phyloP scores from a whole-genome alignment of 2,113 vertebrate species.

The Tychaedon coryphoeus region DNA sequence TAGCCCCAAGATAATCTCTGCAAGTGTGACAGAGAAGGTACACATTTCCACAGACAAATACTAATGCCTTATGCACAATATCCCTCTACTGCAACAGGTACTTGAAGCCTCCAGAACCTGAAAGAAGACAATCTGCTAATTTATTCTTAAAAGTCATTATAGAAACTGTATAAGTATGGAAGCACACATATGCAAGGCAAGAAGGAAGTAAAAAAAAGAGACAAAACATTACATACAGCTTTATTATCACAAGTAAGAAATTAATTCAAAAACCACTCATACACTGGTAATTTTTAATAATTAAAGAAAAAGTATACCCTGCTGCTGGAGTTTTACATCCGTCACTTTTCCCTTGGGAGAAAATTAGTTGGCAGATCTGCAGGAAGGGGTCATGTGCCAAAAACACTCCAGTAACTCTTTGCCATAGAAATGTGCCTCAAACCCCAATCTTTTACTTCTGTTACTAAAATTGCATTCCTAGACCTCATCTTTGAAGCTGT shows the following conservation, averaged over 20 bases:
- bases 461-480: background rate
- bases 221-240: background rate
- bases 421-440: background rate
- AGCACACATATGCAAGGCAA: background rate
- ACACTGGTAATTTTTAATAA: background rate
- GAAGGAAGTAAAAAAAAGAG: background rate
- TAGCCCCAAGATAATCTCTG: slow-evolving; percentile 14
- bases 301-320: background rate
- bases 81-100: background rate
- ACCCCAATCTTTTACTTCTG: background rate
- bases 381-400: background rate
- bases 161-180: background rate
- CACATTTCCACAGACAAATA: background rate
- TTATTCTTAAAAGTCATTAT: background rate
- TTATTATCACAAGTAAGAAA: background rate
- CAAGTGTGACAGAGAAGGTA: background rate
- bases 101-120: background rate
- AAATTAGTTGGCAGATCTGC: background rate
- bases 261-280: background rate
- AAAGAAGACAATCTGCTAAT: background rate
- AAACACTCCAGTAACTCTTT: background rate
- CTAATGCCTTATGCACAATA: background rate
- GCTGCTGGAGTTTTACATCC: background rate
- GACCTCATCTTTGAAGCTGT: background rate
- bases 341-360: background rate